phyloP scores from a whole-genome alignment of 64 coral and sea anemone genomes.

The Montipora foliosa region DNA sequence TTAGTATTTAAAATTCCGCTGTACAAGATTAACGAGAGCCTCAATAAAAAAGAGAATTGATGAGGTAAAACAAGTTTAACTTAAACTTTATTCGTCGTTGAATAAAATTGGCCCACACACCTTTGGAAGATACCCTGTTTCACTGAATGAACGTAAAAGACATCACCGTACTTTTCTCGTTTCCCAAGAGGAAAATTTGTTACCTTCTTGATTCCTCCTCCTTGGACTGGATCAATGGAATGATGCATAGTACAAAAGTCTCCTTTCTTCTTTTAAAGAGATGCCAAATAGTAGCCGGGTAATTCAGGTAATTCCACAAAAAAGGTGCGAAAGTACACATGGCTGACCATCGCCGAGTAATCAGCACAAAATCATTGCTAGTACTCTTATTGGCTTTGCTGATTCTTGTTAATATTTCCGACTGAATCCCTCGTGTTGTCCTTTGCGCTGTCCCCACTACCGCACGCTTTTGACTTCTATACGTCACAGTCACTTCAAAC shows the following conservation, averaged over 20 bases:
- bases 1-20: too few relatives aligned
- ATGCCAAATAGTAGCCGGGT: background rate
- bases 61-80: too few relatives aligned
- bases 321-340: background rate
- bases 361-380: background rate
- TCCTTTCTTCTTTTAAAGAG: background rate
- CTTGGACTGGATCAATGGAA: background rate
- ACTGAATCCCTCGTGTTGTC: background rate
- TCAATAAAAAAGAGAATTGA: too few relatives aligned
- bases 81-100: too few relatives aligned
- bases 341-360: background rate
- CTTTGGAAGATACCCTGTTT: constrained; percentile 1
- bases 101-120: too few relatives aligned
- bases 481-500: constrained; percentile 13
- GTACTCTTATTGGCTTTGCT: constrained; percentile 12
- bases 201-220: too few relatives aligned
- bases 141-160: background rate
- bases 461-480: background rate
- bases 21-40: too few relatives aligned
- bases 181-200: too few relatives aligned
- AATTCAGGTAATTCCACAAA: background rate
- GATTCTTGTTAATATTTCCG: constrained; percentile 6
- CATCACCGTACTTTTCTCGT: background rate
- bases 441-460: background rate
- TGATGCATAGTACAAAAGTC: background rate